A percentile compares a stretch with the other conserved stretches of the same genome.
Evolutionary conservation across 2,888 invertebrate species (phyloP).

Genomic region (Emmelina monodactyla): DNA sequence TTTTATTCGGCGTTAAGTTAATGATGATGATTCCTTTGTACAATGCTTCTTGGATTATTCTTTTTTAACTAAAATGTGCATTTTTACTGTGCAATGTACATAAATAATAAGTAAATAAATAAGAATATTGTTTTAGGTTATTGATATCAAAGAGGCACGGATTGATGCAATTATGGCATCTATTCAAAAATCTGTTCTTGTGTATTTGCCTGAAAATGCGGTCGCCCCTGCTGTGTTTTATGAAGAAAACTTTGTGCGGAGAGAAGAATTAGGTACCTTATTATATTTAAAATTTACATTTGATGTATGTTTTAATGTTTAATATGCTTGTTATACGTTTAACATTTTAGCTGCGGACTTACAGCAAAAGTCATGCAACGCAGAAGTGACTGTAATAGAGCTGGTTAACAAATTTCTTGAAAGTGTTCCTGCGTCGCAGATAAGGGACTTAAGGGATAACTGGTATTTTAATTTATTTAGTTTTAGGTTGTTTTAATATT

Average conservation of each 20-base stretch:
- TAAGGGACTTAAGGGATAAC: slow-evolving; percentile 66
- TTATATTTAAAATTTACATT: too few relatives aligned
- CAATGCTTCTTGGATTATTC: too few relatives aligned
- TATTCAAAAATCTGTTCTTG: slow-evolving; percentile 68
- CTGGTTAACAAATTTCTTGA: slow-evolving; percentile 79
- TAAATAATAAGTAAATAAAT: background rate
- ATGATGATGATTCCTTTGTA: too few relatives aligned
- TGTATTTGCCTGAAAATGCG: slow-evolving; percentile 69
- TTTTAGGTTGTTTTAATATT: slow-evolving; percentile 1
- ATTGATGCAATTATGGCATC: slow-evolving; percentile 73
- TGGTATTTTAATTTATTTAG: slow-evolving; percentile 39
- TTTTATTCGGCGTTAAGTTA: too few relatives aligned
- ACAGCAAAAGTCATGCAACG: slow-evolving; percentile 57
- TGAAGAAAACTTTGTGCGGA: slow-evolving; percentile 67
- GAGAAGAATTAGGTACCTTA: slow-evolving; percentile 58
- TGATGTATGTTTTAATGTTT: background rate
- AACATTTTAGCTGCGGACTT: slow-evolving; percentile 46
- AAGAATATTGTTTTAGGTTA: slow-evolving; percentile 39
- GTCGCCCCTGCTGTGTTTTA: slow-evolving; percentile 69
- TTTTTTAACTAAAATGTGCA: background rate
- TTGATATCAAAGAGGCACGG: slow-evolving; percentile 78
- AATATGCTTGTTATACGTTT: background rate
- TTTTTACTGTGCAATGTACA: background rate
- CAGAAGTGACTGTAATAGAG: slow-evolving; percentile 79
- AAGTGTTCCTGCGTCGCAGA: slow-evolving; percentile 65